Percentiles rank a stretch among this genome's conserved stretches.
phyloP scores from a whole-genome alignment of 1,140 invertebrate species.

The Mycetomoellerius zeteki region DNA sequence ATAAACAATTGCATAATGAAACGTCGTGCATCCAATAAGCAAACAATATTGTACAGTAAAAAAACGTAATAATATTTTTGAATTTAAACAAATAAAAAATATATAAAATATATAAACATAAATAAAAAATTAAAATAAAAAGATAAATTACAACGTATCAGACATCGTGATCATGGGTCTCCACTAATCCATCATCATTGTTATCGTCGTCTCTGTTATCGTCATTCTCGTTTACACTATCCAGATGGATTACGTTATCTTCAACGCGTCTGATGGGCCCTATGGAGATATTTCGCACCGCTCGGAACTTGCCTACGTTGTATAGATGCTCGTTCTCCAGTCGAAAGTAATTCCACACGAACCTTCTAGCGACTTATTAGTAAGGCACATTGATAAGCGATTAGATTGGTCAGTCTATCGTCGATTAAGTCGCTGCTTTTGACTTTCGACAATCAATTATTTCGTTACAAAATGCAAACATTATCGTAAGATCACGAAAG shows the following conservation, averaged over 20 bases:
- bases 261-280: constrained; percentile 90
- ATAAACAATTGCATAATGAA: constrained; percentile 23
- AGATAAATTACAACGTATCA: constrained; percentile 51
- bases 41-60: background rate
- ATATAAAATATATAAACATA: background rate
- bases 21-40: background rate
- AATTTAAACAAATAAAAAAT: no score
- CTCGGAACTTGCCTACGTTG: constrained; percentile 97
- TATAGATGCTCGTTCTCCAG: constrained; percentile 98
- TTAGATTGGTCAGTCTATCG: constrained; percentile 33
- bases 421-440: constrained; percentile 50
- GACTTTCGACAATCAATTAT: constrained; percentile 41
- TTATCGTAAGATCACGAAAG: background rate
- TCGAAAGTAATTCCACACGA: constrained; percentile 97
- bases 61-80: background rate
- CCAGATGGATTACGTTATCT: constrained; percentile 77
- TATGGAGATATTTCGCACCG: constrained; percentile 93
- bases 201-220: background rate
- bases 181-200: constrained; percentile 39
- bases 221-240: constrained; percentile 35
- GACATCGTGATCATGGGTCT: constrained; percentile 18
- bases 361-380: constrained; percentile 87
- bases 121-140: constrained; percentile 31
- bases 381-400: constrained; percentile 64
- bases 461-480: constrained; percentile 16